Evolutionary conservation across 1,140 invertebrate genomes (phyloP), one percentile per base, ranked within the genome.

Genomic region (Agrypnia vestita): DNA sequence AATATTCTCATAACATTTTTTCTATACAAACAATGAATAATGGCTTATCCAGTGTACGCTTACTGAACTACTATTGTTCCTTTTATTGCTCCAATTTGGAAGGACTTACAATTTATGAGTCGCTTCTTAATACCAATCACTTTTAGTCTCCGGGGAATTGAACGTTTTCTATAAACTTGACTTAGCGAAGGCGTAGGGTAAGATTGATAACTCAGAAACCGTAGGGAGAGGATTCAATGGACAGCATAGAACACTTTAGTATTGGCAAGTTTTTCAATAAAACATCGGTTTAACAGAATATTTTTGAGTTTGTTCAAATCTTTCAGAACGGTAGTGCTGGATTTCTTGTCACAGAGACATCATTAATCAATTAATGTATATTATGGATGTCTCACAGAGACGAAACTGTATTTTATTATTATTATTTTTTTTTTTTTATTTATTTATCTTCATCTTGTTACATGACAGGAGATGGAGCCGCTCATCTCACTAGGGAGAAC

Each of bases 1-100:
- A 59, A 59, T 59, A 59, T 59, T 19, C 55, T 59, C 55, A 59
- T 59, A 59, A 59, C 55, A 59, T 13, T 59, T 59, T 59, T 21
- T 59, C 55, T 12, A 21, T 21, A 59, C 15, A 59, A 59, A 59
- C 55, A 59, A 59, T 59, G 55, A 21, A 59, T 59, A 59, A 59
- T 19, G 55, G 15, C 21, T 59, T 59, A 59, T 59, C 55, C 55
- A 17, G 55, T 11, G 13, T 3, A 59, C 15, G 21, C 15, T 8
- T 19, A 59, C 15, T 21, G 21, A 59, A 59, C 15, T 21, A 19
- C 55, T 35, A 35, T 35, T 35, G 25, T 35, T 35, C 25, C 25
- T 35, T 35, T 35, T 35, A 35, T 59, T 59, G 11, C 55, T 59
- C 17, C 55, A 59, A 59, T 59, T 59, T 59, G 15, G 12, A 59